These are phyloP conservation scores for Thymelicus acteon DNA, from an alignment of 2,888 invertebrate species.

Conservation along the genomic window DNA sequence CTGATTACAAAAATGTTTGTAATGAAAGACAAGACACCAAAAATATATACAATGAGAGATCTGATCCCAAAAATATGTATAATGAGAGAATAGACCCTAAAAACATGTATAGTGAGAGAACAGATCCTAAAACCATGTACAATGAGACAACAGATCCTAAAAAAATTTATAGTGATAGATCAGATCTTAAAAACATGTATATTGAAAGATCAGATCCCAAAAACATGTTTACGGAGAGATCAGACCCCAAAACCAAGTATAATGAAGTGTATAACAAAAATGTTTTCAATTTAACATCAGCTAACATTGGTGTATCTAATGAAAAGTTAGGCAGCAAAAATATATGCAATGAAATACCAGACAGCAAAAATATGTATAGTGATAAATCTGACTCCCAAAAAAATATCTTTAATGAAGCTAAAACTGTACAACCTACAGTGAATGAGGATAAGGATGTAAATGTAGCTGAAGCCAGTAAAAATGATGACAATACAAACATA, in stretches of 20 bases:
- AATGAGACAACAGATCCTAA: background rate
- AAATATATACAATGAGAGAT: background rate
- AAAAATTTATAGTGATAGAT: conserved; percentile 4
- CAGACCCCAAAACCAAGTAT: background rate
- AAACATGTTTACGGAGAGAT: conserved; percentile 14
- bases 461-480: conserved; percentile 33
- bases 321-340: conserved; percentile 1
- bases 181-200: conserved; percentile 11
- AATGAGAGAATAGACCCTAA: background rate
- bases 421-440: conserved; percentile 1
- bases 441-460: conserved; percentile 37
- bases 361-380: conserved; percentile 22
- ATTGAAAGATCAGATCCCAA: background rate
- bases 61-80: background rate
- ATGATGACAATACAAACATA: conserved; percentile 31
- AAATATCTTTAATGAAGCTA: conserved; percentile 3
- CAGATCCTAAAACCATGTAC: conserved; percentile 8
- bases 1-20: background rate
- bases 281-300: background rate
- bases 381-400: conserved; percentile 2
- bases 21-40: background rate
- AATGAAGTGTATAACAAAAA: conserved; percentile 26
- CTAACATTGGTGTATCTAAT: background rate
- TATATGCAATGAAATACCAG: conserved; percentile 14
- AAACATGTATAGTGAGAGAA: conserved; percentile 7